Evolutionary conservation across 2,113 vertebrate species (phyloP).

Genomic region (Dolichotis patagonum): DNA sequence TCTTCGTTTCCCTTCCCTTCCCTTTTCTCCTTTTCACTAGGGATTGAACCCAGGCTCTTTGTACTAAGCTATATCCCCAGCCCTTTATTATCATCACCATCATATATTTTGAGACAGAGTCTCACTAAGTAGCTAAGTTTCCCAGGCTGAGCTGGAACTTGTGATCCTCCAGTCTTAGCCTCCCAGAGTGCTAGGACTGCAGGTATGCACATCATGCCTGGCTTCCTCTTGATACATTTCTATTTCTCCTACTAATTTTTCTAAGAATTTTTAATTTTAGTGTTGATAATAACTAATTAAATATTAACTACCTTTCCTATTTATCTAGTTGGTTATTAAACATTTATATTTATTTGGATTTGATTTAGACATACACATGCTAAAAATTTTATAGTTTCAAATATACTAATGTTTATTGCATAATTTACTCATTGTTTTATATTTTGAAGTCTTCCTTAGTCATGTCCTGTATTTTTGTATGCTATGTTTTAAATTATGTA

Average conservation of each 20-base stretch:
- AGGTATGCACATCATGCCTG: too few species aligned
- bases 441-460: not conserved
- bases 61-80: too few species aligned
- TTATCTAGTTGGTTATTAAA: not conserved
- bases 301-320: not conserved
- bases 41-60: not conserved
- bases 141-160: not conserved
- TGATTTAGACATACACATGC: not conserved
- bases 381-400: not conserved
- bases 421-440: slow-evolving; percentile 27
- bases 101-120: not conserved
- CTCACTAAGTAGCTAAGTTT: not conserved
- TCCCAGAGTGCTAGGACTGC: not conserved
- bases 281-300: not conserved
- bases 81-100: not conserved
- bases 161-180: not conserved
- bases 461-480: not conserved
- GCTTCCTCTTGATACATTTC: not conserved
- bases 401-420: not conserved
- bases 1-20: too few species aligned
- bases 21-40: not conserved
- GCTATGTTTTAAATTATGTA: not conserved
- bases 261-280: not conserved
- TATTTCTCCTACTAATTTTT: slow-evolving; percentile 33
- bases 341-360: slow-evolving; percentile 36